phyloP scores from a whole-genome alignment of 2,113 vertebrate genomes.

The Xenopus borealis region DNA sequence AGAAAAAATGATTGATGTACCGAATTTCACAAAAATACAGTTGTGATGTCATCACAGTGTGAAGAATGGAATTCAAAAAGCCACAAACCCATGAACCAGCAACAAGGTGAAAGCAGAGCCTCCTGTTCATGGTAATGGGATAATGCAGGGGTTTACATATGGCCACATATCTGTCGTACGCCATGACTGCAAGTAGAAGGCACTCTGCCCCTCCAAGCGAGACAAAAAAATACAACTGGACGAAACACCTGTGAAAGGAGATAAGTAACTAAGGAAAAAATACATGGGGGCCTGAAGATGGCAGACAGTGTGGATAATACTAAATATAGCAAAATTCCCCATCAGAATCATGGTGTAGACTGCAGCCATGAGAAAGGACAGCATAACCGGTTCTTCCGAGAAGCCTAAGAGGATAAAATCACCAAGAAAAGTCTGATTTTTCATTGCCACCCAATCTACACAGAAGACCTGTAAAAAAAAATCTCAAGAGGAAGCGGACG shows the following conservation, averaged over 20 bases:
- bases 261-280: slow-evolving; percentile 51
- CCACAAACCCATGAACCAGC: neutral
- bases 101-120: slow-evolving; percentile 10
- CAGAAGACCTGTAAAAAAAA: too few relatives aligned
- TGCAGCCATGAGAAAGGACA: neutral
- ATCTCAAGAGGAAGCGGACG: too few relatives aligned
- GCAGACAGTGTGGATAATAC: slow-evolving; percentile 25
- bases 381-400: neutral
- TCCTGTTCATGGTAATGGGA: slow-evolving; percentile 6
- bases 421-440: neutral
- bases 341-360: slow-evolving; percentile 19
- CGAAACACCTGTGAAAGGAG: slow-evolving; percentile 43
- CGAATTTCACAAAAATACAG: slow-evolving; percentile 12
- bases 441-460: neutral
- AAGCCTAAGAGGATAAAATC: slow-evolving; percentile 26
- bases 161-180: slow-evolving; percentile 52
- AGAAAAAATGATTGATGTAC: slow-evolving; percentile 23
- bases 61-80: slow-evolving; percentile 12
- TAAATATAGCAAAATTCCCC: slow-evolving; percentile 11
- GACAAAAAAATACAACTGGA: slow-evolving; percentile 52
- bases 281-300: slow-evolving; percentile 51
- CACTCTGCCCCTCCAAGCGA: slow-evolving; percentile 44
- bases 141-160: slow-evolving; percentile 50
- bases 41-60: slow-evolving; percentile 17
- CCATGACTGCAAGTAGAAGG: slow-evolving; percentile 53